Evolutionary conservation across 2,888 invertebrate species (phyloP).

Genomic region (Atrina japonica): DNA sequence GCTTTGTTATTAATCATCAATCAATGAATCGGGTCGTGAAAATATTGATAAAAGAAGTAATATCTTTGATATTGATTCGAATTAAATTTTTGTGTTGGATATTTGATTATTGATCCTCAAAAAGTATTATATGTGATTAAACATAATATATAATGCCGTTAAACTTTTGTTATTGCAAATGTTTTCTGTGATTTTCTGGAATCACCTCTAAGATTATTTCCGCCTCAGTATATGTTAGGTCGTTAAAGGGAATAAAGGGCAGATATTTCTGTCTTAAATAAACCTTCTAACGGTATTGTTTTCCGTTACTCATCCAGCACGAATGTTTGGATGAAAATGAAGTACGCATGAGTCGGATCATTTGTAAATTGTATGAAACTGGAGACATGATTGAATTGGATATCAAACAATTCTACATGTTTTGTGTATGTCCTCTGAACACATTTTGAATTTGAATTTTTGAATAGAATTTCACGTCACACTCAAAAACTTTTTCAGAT

Average conservation of each 20-base stretch:
- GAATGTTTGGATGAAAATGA: too few species aligned
- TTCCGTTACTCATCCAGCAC: too few species aligned
- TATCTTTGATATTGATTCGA: not conserved
- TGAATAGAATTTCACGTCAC: too few species aligned
- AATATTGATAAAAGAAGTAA: conserved; percentile 23
- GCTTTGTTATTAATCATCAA: conserved; percentile 27
- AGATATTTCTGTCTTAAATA: too few species aligned
- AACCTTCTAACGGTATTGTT: too few species aligned
- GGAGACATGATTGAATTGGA: too few species aligned
- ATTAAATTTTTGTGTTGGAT: conserved; percentile 21
- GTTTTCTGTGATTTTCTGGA: not conserved
- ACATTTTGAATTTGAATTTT: too few species aligned
- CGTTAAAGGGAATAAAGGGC: not conserved
- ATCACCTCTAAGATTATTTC: not conserved
- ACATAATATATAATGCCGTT: conserved; percentile 12
- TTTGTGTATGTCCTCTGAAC: too few species aligned
- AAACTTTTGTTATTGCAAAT: conserved; percentile 3
- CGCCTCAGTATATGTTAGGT: not conserved
- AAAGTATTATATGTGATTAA: conserved; percentile 13
- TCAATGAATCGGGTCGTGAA: conserved; percentile 20
- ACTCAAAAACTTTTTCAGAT: too few species aligned
- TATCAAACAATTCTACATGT: too few species aligned
- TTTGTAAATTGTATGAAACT: too few species aligned
- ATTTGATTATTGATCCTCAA: not conserved
- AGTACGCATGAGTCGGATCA: too few species aligned